Evolutionary conservation across 2,888 invertebrate genomes (phyloP), one percentile per base, ranked within the genome.

Genomic region (Drosophila emarginata): DNA sequence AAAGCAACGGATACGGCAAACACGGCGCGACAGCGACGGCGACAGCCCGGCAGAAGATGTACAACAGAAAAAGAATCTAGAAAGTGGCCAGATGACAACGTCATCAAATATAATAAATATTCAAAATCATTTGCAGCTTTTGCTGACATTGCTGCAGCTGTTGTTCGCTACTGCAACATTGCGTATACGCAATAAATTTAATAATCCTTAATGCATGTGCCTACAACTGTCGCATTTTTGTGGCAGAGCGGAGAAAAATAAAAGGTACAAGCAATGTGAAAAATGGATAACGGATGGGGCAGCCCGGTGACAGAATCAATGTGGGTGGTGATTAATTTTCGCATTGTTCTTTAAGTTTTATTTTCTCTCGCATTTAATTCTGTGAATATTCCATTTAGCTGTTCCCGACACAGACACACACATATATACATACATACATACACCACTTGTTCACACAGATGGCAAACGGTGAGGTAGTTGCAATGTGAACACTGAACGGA

Each of bases 151-250:
- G 50, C 40, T 67, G 57, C 64, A 72, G 70, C 72, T 62, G 67
- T 21, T 57, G 50, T 50, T 68, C 52, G 60, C 57, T 18, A 59
- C 58, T 57, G 76, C 84, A 80, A 57, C 81, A 63, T 53, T 76
- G 76, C 82, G 87, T 87, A 87, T 82, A 87, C 87, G 82, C 76
- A 82, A 84, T 84, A 52, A 84, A 80, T 77, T 82, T 77, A 77
- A 87, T 87, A 70, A 65, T 72, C 52, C 45, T 70, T 83, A 80
- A 83, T 86, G 86, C 77, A 69, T 77, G 87, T 71, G 71, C 64
- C 70, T 72, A 80, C 67, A 78, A 78, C 67, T 84, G 83, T 87
- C 83, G 80, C 83, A 84, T 84, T 78, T 78, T 84, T 84, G 83
- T 64, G 83, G 83, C 45, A 45, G 45, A 18, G 12, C 21, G 1